Base-by-base conservation (phyloP, 2,888 invertebrate genomes). In the Rhorus exstirpatorius region DNA sequence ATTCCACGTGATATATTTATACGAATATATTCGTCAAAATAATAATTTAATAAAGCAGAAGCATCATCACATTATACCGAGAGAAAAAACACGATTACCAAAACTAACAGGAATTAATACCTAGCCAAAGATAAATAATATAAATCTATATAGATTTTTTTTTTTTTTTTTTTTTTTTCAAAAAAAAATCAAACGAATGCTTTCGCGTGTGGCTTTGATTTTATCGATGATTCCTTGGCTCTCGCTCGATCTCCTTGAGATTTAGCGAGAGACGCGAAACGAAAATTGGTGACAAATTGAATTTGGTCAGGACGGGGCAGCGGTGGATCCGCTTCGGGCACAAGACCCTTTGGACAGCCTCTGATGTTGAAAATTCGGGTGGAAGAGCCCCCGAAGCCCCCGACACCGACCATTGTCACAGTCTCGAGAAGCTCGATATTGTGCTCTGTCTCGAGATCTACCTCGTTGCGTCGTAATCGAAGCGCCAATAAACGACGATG, bases 331-430 rank as follows among this genome's bases (percentile, higher is more conserved):
- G 91, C 91, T 85, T 93, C 93, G 91, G 94, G 95, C 87, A 95
- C 95, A 88, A 94, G 96, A 93, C 95, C 96, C 84, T 96, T 96
- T 92, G 97, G 97, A 91, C 97, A 97, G 93, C 97, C 97, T 83
- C 94, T 97, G 93, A 96, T 96, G 94, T 94, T 93, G 84, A 92
- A 93, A 87, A 71, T 81, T 63, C 46, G 60, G 19, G 88, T 89
- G 70, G 88, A 87, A 81, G 87, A 87, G 83, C 87, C 89, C 81
- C 41, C 44, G 12, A 21, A 41, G 17, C 65, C 46, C 41, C 46
- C 61, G 38, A 58, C 65, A 19, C 68, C 72, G 72, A 76, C 83
- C 26, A 63, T 76, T 51, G 55, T 78, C 58, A 90, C 91, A 78
- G 89, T 88, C 76, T 87, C 88, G 74, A 85, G 88, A 71, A 85